These are phyloP conservation scores for Drosophila novamexicana DNA, from an alignment of 1,140 invertebrate species.

Conservation along the genomic window DNA sequence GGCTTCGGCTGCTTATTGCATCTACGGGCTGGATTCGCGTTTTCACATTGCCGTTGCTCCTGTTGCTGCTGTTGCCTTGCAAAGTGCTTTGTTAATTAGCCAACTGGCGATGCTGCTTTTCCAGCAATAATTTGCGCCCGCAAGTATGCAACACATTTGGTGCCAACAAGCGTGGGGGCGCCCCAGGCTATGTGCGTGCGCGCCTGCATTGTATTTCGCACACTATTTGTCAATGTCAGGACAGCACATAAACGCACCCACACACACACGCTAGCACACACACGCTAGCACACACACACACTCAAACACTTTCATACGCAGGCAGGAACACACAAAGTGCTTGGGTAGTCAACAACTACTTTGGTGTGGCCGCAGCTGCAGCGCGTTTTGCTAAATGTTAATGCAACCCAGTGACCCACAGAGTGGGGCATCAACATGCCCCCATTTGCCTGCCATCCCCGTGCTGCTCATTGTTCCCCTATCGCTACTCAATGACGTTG, in stretches of 20 bases:
- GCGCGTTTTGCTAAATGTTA: conserved; percentile 47
- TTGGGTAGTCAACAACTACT: conserved; percentile 41
- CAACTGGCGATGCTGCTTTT: conserved; percentile 65
- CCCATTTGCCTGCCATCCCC: not conserved
- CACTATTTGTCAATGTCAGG: conserved; percentile 80
- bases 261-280: not conserved
- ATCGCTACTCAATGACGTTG: conserved; percentile 19
- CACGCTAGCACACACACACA: conserved; percentile 3
- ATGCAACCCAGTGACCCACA: conserved; percentile 30
- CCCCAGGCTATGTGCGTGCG: conserved; percentile 2
- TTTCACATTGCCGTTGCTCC: conserved; percentile 1
- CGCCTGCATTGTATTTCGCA: conserved; percentile 68
- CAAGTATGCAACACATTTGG: conserved; percentile 78
- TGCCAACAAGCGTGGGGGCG: conserved; percentile 28
- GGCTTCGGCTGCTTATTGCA: conserved; percentile 57
- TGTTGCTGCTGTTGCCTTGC: conserved; percentile 47
- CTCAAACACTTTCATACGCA: conserved; percentile 15
- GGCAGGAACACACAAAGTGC: conserved; percentile 10
- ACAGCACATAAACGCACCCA: conserved; percentile 11
- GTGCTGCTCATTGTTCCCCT: not conserved
- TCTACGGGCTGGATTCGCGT: conserved; percentile 10
- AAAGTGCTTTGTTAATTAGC: conserved; percentile 83
- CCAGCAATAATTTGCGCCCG: conserved; percentile 79
- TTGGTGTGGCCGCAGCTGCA: conserved; percentile 39
- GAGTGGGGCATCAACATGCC: not conserved